These are phyloP conservation scores for Mesocricetus auratus DNA, from an alignment of 2,113 vertebrate genomes.

Conservation along the genomic window DNA sequence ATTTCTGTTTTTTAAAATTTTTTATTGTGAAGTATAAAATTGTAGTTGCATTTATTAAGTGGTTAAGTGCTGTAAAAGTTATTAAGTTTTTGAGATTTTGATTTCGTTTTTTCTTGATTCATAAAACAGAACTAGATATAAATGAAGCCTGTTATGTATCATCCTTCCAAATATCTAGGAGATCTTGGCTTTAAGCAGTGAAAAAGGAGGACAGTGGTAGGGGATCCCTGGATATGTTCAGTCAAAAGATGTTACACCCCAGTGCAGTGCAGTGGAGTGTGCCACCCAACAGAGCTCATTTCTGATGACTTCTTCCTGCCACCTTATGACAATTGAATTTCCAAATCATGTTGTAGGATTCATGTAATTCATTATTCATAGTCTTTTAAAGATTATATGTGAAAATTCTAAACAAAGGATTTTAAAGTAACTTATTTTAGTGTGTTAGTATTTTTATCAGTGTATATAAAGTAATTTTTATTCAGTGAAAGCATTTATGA, in stretches of 20 bases:
- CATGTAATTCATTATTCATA: slow-evolving; percentile 53
- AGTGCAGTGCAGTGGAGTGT: not conserved
- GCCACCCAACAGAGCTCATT: not conserved
- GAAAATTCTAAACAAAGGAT: slow-evolving; percentile 35
- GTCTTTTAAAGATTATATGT: not conserved
- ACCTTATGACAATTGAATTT: slow-evolving; percentile 27
- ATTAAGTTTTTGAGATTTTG: slow-evolving; percentile 24
- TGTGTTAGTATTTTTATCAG: slow-evolving; percentile 53
- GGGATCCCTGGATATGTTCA: fast-evolving
- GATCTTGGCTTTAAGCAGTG: not conserved
- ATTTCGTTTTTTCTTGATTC: slow-evolving; percentile 36
- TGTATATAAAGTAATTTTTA: slow-evolving; percentile 26
- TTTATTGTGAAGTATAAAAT: slow-evolving; percentile 10
- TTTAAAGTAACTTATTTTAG: slow-evolving; percentile 52
- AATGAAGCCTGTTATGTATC: not conserved
- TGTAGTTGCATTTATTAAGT: slow-evolving; percentile 41
- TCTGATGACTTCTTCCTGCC: slow-evolving; percentile 25
- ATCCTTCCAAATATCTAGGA: not conserved
- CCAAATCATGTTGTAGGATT: slow-evolving; percentile 38
- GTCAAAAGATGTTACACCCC: not conserved
- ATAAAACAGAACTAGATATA: not conserved
- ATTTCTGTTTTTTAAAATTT: not conserved
- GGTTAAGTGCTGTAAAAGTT: slow-evolving; percentile 45
- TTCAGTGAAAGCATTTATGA: not conserved
- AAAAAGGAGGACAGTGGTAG: not conserved